phyloP scores from a whole-genome alignment of 2,113 vertebrate genomes.

The Chaenocephalus aceratus region DNA sequence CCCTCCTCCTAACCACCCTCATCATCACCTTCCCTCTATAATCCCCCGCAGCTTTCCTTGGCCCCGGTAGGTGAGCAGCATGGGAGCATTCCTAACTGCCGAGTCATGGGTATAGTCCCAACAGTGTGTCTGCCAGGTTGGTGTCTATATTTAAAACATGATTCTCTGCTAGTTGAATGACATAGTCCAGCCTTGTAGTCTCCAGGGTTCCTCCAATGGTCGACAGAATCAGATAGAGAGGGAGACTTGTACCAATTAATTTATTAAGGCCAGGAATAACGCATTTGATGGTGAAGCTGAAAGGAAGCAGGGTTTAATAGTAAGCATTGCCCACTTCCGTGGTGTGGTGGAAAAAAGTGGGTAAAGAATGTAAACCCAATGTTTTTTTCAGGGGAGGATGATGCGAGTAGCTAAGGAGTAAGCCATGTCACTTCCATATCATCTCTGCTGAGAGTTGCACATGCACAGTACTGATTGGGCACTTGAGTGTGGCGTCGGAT shows the following conservation, averaged over 20 bases:
- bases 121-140: constrained; percentile 45
- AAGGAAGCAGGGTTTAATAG: neutral
- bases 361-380: too few relatives aligned
- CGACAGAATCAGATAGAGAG: constrained; percentile 11
- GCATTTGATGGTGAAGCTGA: neutral
- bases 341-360: too few relatives aligned
- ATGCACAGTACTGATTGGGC: too few relatives aligned
- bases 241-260: constrained; percentile 21
- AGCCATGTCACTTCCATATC: too few relatives aligned
- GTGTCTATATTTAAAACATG: constrained; percentile 71
- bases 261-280: neutral
- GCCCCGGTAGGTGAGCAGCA: constrained; percentile 38
- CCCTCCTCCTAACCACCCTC: constrained; percentile 8
- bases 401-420: too few relatives aligned
- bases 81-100: constrained; percentile 60
- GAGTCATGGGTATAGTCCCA: constrained; percentile 67
- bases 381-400: too few relatives aligned
- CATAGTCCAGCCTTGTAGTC: constrained; percentile 60
- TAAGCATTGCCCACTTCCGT: too few relatives aligned
- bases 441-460: too few relatives aligned
- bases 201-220: constrained; percentile 32
- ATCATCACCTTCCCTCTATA: constrained; percentile 7
- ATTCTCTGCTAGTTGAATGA: constrained; percentile 52
- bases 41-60: constrained; percentile 45
- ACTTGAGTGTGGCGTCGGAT: too few relatives aligned